Evolutionary conservation across 2,797 vertebrate species (phyloP), one percentile per base, ranked within the genome.

Genomic region (Platalea minor): DNA sequence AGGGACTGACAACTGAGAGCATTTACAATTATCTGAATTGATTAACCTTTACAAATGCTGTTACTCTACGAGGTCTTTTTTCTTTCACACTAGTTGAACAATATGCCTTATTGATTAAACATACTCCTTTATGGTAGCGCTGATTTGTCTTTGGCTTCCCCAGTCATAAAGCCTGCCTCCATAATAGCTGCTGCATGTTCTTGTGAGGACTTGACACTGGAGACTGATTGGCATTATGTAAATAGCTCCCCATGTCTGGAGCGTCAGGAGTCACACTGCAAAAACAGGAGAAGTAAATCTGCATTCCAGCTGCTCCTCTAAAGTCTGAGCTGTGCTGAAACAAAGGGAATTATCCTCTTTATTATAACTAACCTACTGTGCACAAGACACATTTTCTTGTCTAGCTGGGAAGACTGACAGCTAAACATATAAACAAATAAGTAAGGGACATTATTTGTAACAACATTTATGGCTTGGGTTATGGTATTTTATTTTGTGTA

Each of bases 21-120:
- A 97, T 97, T 98, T 98, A 96, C 97, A 98, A 98, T 98, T 98
- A 98, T 91, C 93, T 98, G 97, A 98, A 98, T 98, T 97, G 97
- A 98, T 98, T 98, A 98, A 98, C 97, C 97, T 98, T 98, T 98
- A 97, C 91, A 96, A 97, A 98, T 93, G 95, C 92, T 98, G 94
- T 97, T 98, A 96, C 91, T 97, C 97, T 97, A 95, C 48, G 65
- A 97, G 92, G 35, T 39, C 95, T 97, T 97, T 97, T 97, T 97
- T 91, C 90, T 86, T 94, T 95, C 95, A 92, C 88, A 67, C 78
- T 69, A 61, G 95, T 91, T 93, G 96, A 98, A 96, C 96, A 97
- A 96, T 97, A 91, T 20, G 50, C 87, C 63, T 94, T 98, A 98
- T 98, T 97, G 97, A 98, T 98, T 97, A 97, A 97, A 97, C 95